Evolutionary conservation across 2,797 vertebrate genomes (phyloP), one percentile per base, ranked within the genome.

Genomic region (Kryptolebias ocellatus): DNA sequence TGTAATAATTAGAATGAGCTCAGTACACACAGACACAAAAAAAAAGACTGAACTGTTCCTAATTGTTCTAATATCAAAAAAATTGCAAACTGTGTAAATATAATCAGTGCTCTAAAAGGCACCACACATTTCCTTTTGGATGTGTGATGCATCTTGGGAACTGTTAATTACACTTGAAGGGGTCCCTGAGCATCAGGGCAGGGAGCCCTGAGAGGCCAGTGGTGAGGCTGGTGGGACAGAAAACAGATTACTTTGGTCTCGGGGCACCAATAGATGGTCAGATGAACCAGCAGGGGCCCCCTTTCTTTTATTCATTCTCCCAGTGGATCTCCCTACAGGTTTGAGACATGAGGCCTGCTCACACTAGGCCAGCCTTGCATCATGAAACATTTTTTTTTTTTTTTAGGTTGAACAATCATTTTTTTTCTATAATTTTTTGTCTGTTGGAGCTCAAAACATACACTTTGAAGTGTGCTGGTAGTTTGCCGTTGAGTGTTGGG

Each of bases 261-360:
- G 83, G 93, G 95, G 93, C 93, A 94, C 91, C 92, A 93, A 94
- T 96, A 95, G 94, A 94, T 84, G 92, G 91, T 90, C 94, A 94
- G 91, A 94, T 92, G 93, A 92, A 92, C 92, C 96, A 95, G 94
- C 92, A 94, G 94, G 94, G 95, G 94, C 65, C 90, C 20, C 90
- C 93, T 92, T 87, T 91, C 94, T 95, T 95, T 94, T 92, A 91
- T 96, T 96, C 95, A 95, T 94, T 93, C 87, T 91, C 94, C 86
- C 82, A 86, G 82, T 76, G 87, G 83, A 93, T 93, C 88, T 64
- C 65, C 81, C 80, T 61, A 82, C 83, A 87, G 79, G 85, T 88
- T 76, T 58, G 58, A 67, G 53, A 92, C 91, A 60, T 91, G 76
- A 87, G 79, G 68, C 71, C 85, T 51, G 45, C 64, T 68, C 71